Evolutionary conservation across 2,113 vertebrate species (phyloP), one percentile per base, ranked within the genome.

Genomic region (Oenanthe oenanthe): DNA sequence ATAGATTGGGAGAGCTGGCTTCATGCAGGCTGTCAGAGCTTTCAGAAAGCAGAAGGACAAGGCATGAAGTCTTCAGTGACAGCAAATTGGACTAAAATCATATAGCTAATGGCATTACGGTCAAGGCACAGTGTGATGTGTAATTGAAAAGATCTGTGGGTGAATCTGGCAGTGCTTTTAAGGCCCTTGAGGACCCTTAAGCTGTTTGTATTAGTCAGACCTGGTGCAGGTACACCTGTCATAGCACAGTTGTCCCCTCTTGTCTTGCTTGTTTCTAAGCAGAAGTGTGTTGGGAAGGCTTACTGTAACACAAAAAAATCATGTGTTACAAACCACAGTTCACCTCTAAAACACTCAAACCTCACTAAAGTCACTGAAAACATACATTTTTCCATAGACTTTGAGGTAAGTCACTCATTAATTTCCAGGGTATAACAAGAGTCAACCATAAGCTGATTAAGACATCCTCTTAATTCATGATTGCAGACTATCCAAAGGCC

Each of bases 371-470:
- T 63, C 47, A 63, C 20, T 57, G 56, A 77, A 74, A 92, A 62
- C 9, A 2, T 28, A 31, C 0, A 0, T 4, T 57, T 56, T 62
- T 66, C 34, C 17, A 43, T 2, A 74, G 16, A 42, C 6, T 74
- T 81, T 74, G 25, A 34, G 28, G 14, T 57, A 71, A 74, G 36
- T 78, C 17, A 34, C 7, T 61, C n/a, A 42, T 31, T 40, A 50
- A 78, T 62, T 71, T 82, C 19, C 28, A 67, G 17, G 12, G 5
- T 40, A 53, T 58, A 66, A 19, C 2, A 62, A 66, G 36, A 31
- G 13, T n/a, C 43, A 82, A 0, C 6, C 17, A 18, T 6, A 13
- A 57, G 7, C 9, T 74, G 8, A 42, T 17, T 50, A 42, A 71
- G 7, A 20, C 3, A 4, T 21, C 28, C 6, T 54, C 12, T 56